phyloP scores from a whole-genome alignment of 1,140 invertebrate genomes.

The Drosophila micromelanica region DNA sequence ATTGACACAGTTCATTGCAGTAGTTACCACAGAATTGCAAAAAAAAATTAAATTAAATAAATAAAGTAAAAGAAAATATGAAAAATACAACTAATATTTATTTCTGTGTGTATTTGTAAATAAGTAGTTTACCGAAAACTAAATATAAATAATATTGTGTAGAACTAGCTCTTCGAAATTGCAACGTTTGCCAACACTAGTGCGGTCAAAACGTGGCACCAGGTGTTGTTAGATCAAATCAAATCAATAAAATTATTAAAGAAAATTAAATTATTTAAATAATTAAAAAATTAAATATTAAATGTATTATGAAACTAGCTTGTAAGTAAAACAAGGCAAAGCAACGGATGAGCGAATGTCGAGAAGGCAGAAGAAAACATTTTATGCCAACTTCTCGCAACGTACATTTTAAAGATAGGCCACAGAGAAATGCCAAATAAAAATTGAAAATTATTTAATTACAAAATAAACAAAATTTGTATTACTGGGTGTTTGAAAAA shows the following conservation, averaged over 20 bases:
- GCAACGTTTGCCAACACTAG: conserved; percentile 51
- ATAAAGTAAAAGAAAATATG: background rate
- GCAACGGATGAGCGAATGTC: conserved; percentile 37
- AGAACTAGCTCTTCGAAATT: conserved; percentile 53
- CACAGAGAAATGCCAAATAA: conserved; percentile 58
- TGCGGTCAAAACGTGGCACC: conserved; percentile 51
- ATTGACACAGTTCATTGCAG: conserved; percentile 2
- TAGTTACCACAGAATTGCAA: conserved; percentile 47
- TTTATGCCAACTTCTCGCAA: conserved; percentile 61
- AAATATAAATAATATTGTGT: conserved; percentile 55
- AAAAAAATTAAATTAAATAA: conserved; percentile 35
- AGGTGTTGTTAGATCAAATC: conserved; percentile 53
- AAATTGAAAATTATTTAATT: conserved; percentile 68
- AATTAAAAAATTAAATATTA: conserved; percentile 29
- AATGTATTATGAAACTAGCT: conserved; percentile 40
- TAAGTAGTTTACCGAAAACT: conserved; percentile 53
- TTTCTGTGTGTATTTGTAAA: conserved; percentile 72
- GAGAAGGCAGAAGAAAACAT: conserved; percentile 37
- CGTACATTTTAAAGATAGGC: conserved; percentile 30
- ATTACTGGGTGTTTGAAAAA: background rate
- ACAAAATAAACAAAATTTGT: conserved; percentile 34
- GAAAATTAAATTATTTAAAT: conserved; percentile 17
- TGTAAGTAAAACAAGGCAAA: conserved; percentile 38
- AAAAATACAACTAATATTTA: conserved; percentile 21
- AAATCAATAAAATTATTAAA: conserved; percentile 15